phyloP scores from a whole-genome alignment of 2,113 vertebrate genomes.

The Empidonax alnorum region DNA sequence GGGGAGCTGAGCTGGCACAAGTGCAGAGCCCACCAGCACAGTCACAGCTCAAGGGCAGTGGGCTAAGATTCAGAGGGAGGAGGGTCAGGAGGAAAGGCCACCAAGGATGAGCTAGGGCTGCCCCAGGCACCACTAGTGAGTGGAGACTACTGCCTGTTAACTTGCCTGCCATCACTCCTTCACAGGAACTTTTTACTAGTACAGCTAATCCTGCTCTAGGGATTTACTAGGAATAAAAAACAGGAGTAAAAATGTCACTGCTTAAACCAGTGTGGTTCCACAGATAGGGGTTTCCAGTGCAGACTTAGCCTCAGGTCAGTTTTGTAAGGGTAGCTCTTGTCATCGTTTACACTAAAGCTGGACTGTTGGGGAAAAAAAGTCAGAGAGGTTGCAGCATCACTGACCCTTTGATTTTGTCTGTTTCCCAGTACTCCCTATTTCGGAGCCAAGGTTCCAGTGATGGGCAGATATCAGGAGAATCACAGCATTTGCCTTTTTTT shows the following conservation, averaged over 20 bases:
- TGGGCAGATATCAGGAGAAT: conserved; percentile 7
- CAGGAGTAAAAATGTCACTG: conserved; percentile 57
- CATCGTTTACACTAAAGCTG: conserved; percentile 28
- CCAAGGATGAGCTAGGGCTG: background rate
- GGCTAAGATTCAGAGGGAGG: background rate
- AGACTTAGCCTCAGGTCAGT: conserved; percentile 37
- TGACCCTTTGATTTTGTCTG: conserved; percentile 5
- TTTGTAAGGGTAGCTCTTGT: conserved; percentile 48
- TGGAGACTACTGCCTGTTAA: background rate
- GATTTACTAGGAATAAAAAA: conserved; percentile 50
- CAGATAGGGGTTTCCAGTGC: conserved; percentile 18
- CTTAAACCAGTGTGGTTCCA: conserved; percentile 34
- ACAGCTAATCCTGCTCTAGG: conserved; percentile 60
- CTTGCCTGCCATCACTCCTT: conserved; percentile 36
- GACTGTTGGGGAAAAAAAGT: background rate
- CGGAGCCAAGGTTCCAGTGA: background rate
- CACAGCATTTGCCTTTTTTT: background rate
- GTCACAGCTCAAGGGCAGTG: background rate
- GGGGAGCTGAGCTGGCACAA: background rate
- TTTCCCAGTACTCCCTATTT: background rate
- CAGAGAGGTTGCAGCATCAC: background rate
- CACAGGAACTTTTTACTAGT: conserved; percentile 33
- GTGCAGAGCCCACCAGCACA: background rate
- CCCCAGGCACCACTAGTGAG: background rate
- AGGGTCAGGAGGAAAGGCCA: conserved; percentile 5